Percentiles rank a stretch among this genome's conserved stretches.
phyloP scores from a whole-genome alignment of 2,113 vertebrate species.

The Chascanopsetta lugubris region DNA sequence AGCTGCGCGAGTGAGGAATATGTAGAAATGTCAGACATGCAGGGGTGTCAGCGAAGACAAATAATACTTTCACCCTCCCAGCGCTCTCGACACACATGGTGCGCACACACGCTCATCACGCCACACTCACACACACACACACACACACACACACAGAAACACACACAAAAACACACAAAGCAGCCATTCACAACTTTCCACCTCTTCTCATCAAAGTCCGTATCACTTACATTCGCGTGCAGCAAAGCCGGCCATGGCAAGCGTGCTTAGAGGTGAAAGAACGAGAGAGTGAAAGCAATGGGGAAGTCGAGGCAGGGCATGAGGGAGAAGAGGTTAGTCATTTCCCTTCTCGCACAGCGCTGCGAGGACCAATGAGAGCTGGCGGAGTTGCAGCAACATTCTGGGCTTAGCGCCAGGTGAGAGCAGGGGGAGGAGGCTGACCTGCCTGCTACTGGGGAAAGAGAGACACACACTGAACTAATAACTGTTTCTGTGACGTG shows the following conservation, averaged over 20 bases:
- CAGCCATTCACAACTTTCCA: constrained; percentile 70
- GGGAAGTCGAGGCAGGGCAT: constrained; percentile 73
- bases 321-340: constrained; percentile 76
- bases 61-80: constrained; percentile 75
- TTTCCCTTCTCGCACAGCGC: constrained; percentile 80
- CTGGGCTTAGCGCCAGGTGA: constrained; percentile 80
- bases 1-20: constrained; percentile 60
- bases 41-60: constrained; percentile 73
- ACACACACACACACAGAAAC: constrained; percentile 37
- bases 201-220: constrained; percentile 61
- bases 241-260: constrained; percentile 61
- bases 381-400: constrained; percentile 80
- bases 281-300: constrained; percentile 66
- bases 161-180: constrained; percentile 65
- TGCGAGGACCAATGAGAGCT: constrained; percentile 76
- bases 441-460: constrained; percentile 65
- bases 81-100: constrained; percentile 63
- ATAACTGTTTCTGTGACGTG: constrained; percentile 21
- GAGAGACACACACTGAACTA: constrained; percentile 38
- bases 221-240: constrained; percentile 69
- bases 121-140: constrained; percentile 33
- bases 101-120: constrained; percentile 46
- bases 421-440: constrained; percentile 76
- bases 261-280: constrained; percentile 69
- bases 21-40: constrained; percentile 78